phyloP scores from a whole-genome alignment of 2,888 invertebrate species.

The Laothoe populi region DNA sequence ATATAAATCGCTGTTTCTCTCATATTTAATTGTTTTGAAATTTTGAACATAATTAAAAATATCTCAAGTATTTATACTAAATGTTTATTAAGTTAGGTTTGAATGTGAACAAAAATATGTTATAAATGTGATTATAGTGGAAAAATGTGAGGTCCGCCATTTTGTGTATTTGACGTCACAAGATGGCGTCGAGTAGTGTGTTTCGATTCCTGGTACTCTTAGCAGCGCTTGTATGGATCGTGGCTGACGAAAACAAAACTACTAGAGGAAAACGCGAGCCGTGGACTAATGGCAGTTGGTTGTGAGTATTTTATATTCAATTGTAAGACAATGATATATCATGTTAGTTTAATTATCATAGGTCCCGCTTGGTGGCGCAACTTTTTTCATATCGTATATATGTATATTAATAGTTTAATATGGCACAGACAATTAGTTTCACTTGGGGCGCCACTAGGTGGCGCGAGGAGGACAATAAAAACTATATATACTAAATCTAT shows the following conservation, averaged over 20 bases:
- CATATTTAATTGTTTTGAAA: too few relatives aligned
- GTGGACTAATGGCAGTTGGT: slow-evolving; percentile 78
- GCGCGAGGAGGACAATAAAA: too few relatives aligned
- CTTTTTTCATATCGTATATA: too few relatives aligned
- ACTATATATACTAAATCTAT: too few relatives aligned
- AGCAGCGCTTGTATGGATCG: slow-evolving; percentile 67
- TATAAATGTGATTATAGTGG: slow-evolving; percentile 24
- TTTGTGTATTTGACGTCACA: slow-evolving; percentile 40
- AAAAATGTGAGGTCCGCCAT: slow-evolving; percentile 39
- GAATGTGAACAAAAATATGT: background rate
- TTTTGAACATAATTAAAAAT: too few relatives aligned
- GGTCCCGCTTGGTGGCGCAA: too few relatives aligned
- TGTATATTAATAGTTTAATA: too few relatives aligned
- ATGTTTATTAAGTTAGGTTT: background rate
- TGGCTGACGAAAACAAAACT: slow-evolving; percentile 52
- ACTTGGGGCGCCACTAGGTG: too few relatives aligned
- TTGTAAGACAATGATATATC: too few relatives aligned
- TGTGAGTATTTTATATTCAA: slow-evolving; percentile 69
- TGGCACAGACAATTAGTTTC: too few relatives aligned
- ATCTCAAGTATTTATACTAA: background rate
- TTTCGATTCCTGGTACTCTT: slow-evolving; percentile 68
- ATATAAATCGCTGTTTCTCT: too few relatives aligned
- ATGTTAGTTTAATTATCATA: too few relatives aligned
- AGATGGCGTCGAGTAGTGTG: slow-evolving; percentile 68
- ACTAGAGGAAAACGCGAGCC: slow-evolving; percentile 55